phyloP scores from a whole-genome alignment of 2,888 invertebrate species.

The Eupithecia exiguata region DNA sequence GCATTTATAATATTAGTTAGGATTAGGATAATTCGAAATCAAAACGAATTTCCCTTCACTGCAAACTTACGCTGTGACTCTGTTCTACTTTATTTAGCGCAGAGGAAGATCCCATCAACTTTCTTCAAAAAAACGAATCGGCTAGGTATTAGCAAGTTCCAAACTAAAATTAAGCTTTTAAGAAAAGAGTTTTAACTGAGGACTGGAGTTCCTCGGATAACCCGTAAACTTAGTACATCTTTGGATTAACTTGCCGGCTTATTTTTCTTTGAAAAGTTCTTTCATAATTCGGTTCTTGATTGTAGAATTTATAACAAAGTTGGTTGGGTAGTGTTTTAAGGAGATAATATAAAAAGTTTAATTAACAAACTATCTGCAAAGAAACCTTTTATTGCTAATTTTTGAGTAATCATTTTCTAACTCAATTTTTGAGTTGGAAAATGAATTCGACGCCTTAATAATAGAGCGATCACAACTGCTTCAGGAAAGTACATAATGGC shows the following conservation, averaged over 20 bases:
- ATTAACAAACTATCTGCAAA: not conserved
- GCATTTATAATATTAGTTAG: no score
- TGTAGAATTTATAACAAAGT: not conserved
- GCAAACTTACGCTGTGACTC: not conserved
- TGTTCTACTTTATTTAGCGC: slow-evolving; percentile 32
- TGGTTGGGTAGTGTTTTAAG: not conserved
- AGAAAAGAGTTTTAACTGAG: slow-evolving; percentile 38
- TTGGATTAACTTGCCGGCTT: slow-evolving; percentile 22
- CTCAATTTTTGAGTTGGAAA: not conserved
- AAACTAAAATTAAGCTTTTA: slow-evolving; percentile 43
- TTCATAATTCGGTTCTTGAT: slow-evolving; percentile 14
- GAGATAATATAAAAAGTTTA: not conserved
- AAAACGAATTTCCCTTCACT: not conserved
- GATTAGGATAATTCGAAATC: no score
- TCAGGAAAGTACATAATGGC: no score
- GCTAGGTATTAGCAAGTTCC: slow-evolving; percentile 39
- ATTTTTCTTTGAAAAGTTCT: slow-evolving; percentile 27
- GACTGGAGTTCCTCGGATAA: slow-evolving; percentile 40
- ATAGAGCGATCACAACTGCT: not conserved
- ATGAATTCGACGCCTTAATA: not conserved
- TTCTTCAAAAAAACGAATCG: slow-evolving; percentile 38
- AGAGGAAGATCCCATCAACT: slow-evolving; percentile 31
- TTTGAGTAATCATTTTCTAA: no score
- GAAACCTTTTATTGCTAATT: not conserved
- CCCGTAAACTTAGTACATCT: slow-evolving; percentile 31